Base-by-base conservation (phyloP, 23 tunicate genomes). In the Styela plicata region DNA sequence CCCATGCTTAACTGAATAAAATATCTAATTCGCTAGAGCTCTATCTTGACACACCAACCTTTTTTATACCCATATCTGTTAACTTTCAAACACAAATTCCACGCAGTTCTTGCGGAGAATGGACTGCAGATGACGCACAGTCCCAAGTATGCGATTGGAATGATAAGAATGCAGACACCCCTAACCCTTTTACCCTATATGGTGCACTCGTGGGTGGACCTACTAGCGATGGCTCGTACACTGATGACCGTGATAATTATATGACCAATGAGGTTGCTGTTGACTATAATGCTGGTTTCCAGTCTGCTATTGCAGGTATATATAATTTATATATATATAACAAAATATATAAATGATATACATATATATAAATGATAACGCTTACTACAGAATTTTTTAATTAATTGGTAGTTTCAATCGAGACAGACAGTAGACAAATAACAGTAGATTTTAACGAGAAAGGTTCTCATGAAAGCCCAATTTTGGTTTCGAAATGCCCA, bases 201-300 rank as follows among this genome's bases (percentile, higher is more conserved):
- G 99, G 99, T 0, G 99, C 99, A 1, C 80, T 96, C 31, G 99
- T 96, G 2, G 99, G 99, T 0, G 99, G 99, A n/a, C 99, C 99
- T 1, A 82, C 84, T 32, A 52, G 2, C 1, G 0, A 36, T 0
- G 99, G 92, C 0, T n/a, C 36, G 2, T 96, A 96, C 79, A 34
- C 31, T 20, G 99, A 96, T 64, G 89, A 84, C 36, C 83, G 97
- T 20, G 74, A 69, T 7, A 94, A 96, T 79, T 96, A 75, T 68
- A 91, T 87, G 74, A 81, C 83, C 13, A 96, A 96, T 82, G 99
- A 96, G 78, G 99, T 96, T 16, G 99, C 99, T 22, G 53, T 79
- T 20, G 97, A 96, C 52, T 91, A 96, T 74, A 96, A 96, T 67
- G 99, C 99, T 77, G 99, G 94, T 3, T 96, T 96, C 83, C 99